Base-by-base conservation (phyloP, 1,140 invertebrate genomes). In the Gryllus bimaculatus region DNA sequence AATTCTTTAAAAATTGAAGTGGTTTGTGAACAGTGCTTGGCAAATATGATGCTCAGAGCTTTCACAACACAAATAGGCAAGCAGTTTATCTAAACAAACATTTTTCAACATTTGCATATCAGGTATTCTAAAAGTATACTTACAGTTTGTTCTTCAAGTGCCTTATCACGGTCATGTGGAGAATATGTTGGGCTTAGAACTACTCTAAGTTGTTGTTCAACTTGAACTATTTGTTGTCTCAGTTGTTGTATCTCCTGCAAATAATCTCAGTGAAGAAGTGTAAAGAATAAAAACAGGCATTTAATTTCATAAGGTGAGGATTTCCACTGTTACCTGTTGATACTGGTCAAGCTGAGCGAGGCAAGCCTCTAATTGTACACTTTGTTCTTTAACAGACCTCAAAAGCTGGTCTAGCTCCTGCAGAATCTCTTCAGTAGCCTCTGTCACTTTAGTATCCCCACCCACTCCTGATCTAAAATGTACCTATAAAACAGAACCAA, bases 101-200 rank as follows among this genome's bases (percentile, higher is more conserved):
- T 39, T 39, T 39, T 39, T 39, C 26, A 39, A 39, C 26, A 39
- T 39, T 39, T 39, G 1, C 26, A 39, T 39, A 39, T 39, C 26
- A 39, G 26, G 26, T 39, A 39, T 39, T 39, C 26, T 78, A 47
- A 49, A 79, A 82, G n/a, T 76, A 80, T 81, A 90, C 95, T 91
- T 95, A 98, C 96, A 92, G 96, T 94, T 90, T 96, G 95, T 85
- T 97, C 94, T 83, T 91, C 89, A 80, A 92, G 87, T 84, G 95
- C 94, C 83, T 92, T 92, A 82, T 96, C 95, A 83, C 93, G 89
- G 83, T 96, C 94, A 80, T 93, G 91, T 77, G 94, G 91, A 85
- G 92, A 88, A 88, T 94, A 92, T 81, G 93, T 92, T 74, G 95
- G 93, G 86, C 93, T 92, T 84, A 94, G 88, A 77, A 95, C 90